These are phyloP conservation scores for Thereva unica DNA, from an alignment of 2,888 invertebrate species.

Conservation along the genomic window DNA sequence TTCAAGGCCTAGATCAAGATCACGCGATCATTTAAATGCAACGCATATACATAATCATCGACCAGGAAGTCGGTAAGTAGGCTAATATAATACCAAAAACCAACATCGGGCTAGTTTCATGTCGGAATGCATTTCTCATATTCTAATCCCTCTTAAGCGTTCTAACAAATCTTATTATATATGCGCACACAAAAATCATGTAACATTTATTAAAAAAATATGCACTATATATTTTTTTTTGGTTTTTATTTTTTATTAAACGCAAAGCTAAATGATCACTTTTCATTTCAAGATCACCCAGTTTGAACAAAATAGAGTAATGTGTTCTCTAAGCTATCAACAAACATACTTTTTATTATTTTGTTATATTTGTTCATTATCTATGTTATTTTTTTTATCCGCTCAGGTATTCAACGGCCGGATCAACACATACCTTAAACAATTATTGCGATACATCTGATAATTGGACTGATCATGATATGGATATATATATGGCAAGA, in stretches of 20 bases:
- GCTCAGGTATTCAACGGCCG: slow-evolving; percentile 69
- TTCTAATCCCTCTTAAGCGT: neutral
- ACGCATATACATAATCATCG: slow-evolving; percentile 61
- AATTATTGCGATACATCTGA: slow-evolving; percentile 88
- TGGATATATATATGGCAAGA: slow-evolving; percentile 93
- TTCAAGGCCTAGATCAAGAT: slow-evolving; percentile 76
- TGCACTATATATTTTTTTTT: no score
- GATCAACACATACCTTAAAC: slow-evolving; percentile 79
- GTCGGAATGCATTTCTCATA: no score
- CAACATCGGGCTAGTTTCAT: no score
- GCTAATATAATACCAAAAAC: slow-evolving; percentile 34
- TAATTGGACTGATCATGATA: slow-evolving; percentile 94
- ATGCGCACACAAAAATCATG: no score
- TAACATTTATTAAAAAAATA: no score
- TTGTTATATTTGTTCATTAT: neutral
- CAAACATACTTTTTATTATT: slow-evolving; percentile 5
- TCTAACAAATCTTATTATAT: neutral
- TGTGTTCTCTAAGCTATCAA: neutral
- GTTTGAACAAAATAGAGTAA: neutral
- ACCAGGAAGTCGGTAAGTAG: slow-evolving; percentile 74
- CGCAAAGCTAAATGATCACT: slow-evolving; percentile 8
- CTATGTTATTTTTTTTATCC: neutral
- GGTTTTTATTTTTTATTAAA: no score
- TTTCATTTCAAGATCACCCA: slow-evolving; percentile 38
- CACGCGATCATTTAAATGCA: slow-evolving; percentile 66